Conservation (phyloP, 1,140 invertebrate genomes). For the Catajapyx aquilonaris region DNA sequence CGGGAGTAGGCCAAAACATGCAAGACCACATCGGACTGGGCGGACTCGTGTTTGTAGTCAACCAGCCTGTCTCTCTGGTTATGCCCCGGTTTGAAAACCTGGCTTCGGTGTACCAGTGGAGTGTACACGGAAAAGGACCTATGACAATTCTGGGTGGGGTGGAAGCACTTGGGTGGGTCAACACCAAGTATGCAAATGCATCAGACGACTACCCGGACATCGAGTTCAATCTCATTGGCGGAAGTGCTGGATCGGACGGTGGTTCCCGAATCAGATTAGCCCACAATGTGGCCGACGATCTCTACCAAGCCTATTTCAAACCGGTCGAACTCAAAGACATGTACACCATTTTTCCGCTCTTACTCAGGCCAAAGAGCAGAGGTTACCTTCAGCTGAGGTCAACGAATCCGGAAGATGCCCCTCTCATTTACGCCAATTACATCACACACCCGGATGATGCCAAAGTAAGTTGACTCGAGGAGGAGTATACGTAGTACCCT, state of each 20-base stretch:
- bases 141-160: conserved; percentile 55
- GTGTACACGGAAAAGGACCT: conserved; percentile 51
- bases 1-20: conserved; percentile 53
- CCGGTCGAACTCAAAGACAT: conserved; percentile 27
- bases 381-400: conserved; percentile 43
- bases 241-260: conserved; percentile 54
- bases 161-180: conserved; percentile 54
- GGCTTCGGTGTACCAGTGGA: conserved; percentile 56
- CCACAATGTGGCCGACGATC: conserved; percentile 20
- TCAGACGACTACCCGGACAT: conserved; percentile 75
- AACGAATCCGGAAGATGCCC: conserved; percentile 48
- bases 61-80: conserved; percentile 56
- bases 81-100: conserved; percentile 53
- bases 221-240: conserved; percentile 69
- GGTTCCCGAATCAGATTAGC: conserved; percentile 25
- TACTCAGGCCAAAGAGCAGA: conserved; percentile 47
- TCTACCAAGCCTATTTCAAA: conserved; percentile 27
- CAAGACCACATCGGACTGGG: conserved; percentile 69
- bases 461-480: conserved; percentile 20
- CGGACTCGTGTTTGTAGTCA: conserved; percentile 56
- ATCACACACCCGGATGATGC: conserved; percentile 39
- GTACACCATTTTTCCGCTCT: conserved; percentile 42
- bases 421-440: conserved; percentile 64
- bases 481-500: too few relatives aligned
- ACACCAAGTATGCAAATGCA: conserved; percentile 60